phyloP scores from a whole-genome alignment of 2,888 invertebrate genomes.

The Sycophila texana region DNA sequence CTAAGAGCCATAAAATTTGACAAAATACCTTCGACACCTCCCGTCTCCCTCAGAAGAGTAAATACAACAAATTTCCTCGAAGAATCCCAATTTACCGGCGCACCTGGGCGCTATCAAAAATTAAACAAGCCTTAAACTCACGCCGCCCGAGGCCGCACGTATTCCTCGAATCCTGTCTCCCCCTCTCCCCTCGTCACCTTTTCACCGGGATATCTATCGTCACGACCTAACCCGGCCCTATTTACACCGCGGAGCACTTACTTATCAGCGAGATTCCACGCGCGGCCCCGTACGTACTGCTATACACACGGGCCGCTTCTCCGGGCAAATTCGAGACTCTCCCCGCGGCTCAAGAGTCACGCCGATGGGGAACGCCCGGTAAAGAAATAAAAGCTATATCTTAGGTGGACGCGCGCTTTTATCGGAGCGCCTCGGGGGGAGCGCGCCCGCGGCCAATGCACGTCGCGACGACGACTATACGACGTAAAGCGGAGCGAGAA shows the following conservation, averaged over 20 bases:
- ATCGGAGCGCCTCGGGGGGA: conserved; percentile 16
- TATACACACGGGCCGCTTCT: neutral
- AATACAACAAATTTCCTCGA: too few species aligned
- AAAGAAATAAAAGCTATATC: conserved; percentile 6
- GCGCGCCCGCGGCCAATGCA: neutral
- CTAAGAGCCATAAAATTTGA: conserved; percentile 48
- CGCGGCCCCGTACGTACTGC: too few species aligned
- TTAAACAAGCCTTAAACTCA: neutral
- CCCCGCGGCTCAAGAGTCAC: neutral
- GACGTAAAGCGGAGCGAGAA: neutral
- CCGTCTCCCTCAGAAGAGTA: too few species aligned
- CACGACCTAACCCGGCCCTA: conserved; percentile 6
- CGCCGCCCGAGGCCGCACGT: neutral
- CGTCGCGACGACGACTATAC: neutral
- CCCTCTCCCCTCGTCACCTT: neutral
- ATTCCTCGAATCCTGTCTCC: neutral
- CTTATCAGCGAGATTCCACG: conserved; percentile 13
- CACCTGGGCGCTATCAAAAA: conserved; percentile 10
- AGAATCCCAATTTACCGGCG: conserved; percentile 52
- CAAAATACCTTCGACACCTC: too few species aligned
- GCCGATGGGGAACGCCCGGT: neutral
- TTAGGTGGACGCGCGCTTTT: conserved; percentile 7
- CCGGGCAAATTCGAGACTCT: conserved; percentile 4
- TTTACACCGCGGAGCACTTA: conserved; percentile 10
- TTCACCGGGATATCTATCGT: neutral